Conservation (phyloP, 2,113 vertebrate species). For the human region GRCh38 chr1:153946501-153947000, state of each 20-base stretch:
- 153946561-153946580: neutral
- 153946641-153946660: neutral
- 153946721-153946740: constrained; percentile 52
- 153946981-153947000: neutral
- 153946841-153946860: neutral
- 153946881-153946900: neutral
- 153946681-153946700: constrained; percentile 20
- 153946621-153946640: constrained; percentile 5
- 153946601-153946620: constrained; percentile 31
- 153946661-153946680: neutral
- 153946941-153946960: constrained; percentile 18
- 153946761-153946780: constrained; percentile 70
- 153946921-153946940: neutral
- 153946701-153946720: constrained; percentile 61
- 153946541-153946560: neutral
- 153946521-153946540: constrained; percentile 43
- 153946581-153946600: neutral
- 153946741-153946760: constrained; percentile 78
- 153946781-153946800: neutral
- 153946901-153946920: neutral
- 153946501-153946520: constrained; percentile 53
- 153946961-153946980: neutral
- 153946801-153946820: neutral
- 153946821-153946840: neutral
- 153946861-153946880: neutral